Conservation (phyloP, 1,140 invertebrate genomes). For the Cotesia glomerata region DNA sequence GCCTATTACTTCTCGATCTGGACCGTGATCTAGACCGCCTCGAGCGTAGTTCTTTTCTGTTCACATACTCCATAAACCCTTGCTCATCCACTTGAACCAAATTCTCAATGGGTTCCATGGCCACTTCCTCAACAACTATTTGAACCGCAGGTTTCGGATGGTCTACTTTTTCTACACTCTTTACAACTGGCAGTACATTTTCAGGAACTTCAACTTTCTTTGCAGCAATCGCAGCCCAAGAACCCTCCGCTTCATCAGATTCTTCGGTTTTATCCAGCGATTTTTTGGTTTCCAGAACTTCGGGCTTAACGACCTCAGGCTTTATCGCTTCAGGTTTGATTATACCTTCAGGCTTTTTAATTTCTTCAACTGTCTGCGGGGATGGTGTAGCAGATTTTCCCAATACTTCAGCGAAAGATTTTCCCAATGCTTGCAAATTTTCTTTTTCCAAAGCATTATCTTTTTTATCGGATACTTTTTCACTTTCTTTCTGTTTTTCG, state of each 20-base stretch:
- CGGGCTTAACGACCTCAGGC: not conserved
- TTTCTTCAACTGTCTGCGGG: constrained; percentile 32
- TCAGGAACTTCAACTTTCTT: constrained; percentile 35
- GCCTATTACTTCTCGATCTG: constrained; percentile 49
- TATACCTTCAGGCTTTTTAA: constrained; percentile 12
- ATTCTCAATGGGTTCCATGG: constrained; percentile 49
- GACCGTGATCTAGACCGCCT: constrained; percentile 60
- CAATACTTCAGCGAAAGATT: constrained; percentile 69
- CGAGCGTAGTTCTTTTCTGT: constrained; percentile 56
- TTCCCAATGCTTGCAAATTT: constrained; percentile 50
- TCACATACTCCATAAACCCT: constrained; percentile 62
- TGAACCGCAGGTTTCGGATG: constrained; percentile 55
- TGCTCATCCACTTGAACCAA: constrained; percentile 59
- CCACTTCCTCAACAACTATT: constrained; percentile 55
- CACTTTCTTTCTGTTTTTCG: constrained; percentile 11
- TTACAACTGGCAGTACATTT: constrained; percentile 21
- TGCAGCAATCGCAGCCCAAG: constrained; percentile 33
- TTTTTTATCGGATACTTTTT: constrained; percentile 16
- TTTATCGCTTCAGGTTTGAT: constrained; percentile 32
- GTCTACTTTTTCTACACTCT: constrained; percentile 7
- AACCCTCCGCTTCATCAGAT: too few species aligned
- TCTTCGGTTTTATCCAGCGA: too few species aligned
- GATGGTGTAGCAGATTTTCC: constrained; percentile 52
- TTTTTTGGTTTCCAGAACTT: constrained; percentile 12
- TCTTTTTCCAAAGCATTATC: constrained; percentile 12